Conservation (phyloP, 2,113 vertebrate genomes). For the Ardeotis arabs region DNA sequence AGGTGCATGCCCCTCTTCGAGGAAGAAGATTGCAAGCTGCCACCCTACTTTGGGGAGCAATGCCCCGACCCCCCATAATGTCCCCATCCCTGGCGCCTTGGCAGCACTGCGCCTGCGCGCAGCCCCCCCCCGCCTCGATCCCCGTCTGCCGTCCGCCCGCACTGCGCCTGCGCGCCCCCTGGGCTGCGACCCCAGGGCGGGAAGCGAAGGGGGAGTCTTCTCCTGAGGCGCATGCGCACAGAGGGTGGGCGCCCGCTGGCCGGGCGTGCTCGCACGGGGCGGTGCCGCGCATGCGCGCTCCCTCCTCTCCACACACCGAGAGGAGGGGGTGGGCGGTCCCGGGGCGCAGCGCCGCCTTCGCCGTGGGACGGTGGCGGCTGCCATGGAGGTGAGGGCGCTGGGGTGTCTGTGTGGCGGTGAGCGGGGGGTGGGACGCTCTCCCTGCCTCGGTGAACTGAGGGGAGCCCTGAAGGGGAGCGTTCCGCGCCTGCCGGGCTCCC, state of each 20-base stretch:
- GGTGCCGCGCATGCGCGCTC: background rate
- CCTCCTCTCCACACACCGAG: accelerated
- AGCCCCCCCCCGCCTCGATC: accelerated
- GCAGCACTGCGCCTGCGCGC: background rate
- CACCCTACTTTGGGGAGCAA: too few species aligned
- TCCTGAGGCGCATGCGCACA: background rate
- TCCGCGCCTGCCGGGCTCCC: too few species aligned
- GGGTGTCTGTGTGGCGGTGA: too few species aligned
- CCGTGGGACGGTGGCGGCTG: background rate
- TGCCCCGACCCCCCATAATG: too few species aligned
- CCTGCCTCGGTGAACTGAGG: background rate
- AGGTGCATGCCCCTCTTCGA: too few species aligned
- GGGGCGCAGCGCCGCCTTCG: background rate
- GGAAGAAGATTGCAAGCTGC: too few species aligned
- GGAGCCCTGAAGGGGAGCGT: background rate
- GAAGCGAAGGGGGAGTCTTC: too few species aligned
- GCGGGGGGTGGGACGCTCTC: too few species aligned
- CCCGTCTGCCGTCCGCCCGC: too few species aligned
- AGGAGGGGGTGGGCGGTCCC: background rate
- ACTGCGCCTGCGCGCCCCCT: background rate
- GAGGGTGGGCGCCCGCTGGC: accelerated
- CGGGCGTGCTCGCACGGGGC: accelerated
- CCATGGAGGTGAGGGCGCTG: background rate
- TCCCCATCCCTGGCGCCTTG: accelerated
- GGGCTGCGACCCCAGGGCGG: too few species aligned